A percentile compares a stretch with the other conserved stretches of the same genome.
Conservation (phyloP, 2,888 invertebrate genomes). For the Bedellia somnulentella region DNA sequence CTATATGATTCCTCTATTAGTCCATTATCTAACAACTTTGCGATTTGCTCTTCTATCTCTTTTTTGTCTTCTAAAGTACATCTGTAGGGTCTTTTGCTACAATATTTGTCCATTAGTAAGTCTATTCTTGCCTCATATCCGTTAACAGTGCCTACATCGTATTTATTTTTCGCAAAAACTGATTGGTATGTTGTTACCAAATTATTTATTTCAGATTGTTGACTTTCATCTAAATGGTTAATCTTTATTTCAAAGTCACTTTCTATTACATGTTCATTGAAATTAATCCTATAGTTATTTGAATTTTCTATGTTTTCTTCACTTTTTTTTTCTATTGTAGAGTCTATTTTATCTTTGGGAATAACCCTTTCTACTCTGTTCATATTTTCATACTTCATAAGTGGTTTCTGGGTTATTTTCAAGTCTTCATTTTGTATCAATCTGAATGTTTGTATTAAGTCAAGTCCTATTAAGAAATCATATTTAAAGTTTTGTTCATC, state of each 20-base stretch:
- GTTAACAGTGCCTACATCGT: conserved; percentile 4
- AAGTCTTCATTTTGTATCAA: conserved; percentile 10
- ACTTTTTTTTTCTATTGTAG: neutral
- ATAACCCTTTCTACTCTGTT: no score
- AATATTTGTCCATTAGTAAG: conserved; percentile 3
- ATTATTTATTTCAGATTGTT: conserved; percentile 6
- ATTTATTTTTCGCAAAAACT: conserved; percentile 4
- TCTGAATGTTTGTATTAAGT: conserved; percentile 9
- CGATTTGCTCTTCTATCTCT: conserved; percentile 1
- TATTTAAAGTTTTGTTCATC: conserved; percentile 9
- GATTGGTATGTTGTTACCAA: conserved; percentile 3
- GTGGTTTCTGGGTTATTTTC: conserved; percentile 4
- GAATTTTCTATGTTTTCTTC: neutral
- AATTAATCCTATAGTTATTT: no score
- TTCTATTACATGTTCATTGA: no score
- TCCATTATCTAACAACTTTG: neutral
- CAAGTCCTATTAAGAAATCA: conserved; percentile 10
- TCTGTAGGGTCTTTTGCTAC: neutral
- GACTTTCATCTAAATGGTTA: neutral
- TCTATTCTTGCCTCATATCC: conserved; percentile 8
- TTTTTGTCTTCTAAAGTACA: neutral
- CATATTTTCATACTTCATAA: no score
- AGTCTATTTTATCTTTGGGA: no score
- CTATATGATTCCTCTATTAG: neutral
- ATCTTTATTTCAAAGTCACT: neutral